A percentile compares a stretch with the other conserved stretches of the same genome.
Conservation (phyloP, 2,888 invertebrate species). For the Myopa testacea region DNA sequence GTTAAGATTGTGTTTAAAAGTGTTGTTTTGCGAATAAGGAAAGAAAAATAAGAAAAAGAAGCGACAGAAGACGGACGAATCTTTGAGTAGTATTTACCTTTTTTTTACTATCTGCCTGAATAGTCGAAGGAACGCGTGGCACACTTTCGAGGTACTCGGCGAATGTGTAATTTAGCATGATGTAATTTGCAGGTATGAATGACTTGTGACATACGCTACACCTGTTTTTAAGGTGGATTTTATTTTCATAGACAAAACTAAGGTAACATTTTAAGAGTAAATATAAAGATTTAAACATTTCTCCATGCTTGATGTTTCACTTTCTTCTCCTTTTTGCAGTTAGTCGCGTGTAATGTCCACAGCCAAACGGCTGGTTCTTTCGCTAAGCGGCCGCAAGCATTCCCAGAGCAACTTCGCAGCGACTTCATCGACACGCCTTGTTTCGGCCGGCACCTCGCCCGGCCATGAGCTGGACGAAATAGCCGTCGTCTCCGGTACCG, state of each 20-base stretch:
- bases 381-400: constrained; percentile 73
- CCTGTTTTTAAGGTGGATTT: too few relatives aligned
- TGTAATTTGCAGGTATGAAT: too few relatives aligned
- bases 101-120: too few relatives aligned
- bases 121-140: too few relatives aligned
- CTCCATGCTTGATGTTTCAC: constrained; percentile 61
- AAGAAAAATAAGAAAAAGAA: background rate
- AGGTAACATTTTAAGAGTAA: background rate
- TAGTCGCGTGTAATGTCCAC: constrained; percentile 70
- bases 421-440: constrained; percentile 70
- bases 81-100: background rate
- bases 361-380: constrained; percentile 74
- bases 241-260: background rate
- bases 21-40: background rate
- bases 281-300: background rate
- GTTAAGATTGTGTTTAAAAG: too few relatives aligned
- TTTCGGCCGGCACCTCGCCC: constrained; percentile 68
- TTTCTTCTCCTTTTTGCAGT: constrained; percentile 57
- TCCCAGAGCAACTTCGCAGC: constrained; percentile 70
- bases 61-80: background rate
- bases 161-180: too few relatives aligned
- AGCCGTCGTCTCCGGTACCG: constrained; percentile 76
- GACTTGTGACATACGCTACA: too few relatives aligned
- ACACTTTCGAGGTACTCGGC: too few relatives aligned
- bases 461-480: constrained; percentile 77